Conservation (phyloP, 2,797 vertebrate species). For the Halcyon leucocephala region DNA sequence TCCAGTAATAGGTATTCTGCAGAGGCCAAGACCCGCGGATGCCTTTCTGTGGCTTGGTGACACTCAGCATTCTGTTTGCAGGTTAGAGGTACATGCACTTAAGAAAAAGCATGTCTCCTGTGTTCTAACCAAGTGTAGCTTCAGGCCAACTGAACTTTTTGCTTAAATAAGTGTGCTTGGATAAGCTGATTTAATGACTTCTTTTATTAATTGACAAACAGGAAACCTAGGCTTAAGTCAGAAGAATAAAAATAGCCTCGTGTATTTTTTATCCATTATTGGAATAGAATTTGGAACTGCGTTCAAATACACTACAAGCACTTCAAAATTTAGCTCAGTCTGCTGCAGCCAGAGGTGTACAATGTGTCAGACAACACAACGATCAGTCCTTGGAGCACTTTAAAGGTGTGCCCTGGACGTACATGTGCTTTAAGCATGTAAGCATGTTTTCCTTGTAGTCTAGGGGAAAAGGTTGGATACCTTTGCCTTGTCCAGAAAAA, state of each 20-base stretch:
- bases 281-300: background rate
- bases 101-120: background rate
- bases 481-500: background rate
- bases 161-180: background rate
- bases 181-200: background rate
- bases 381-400: background rate
- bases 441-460: background rate
- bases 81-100: accelerated
- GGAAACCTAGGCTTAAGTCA: background rate
- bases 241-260: background rate
- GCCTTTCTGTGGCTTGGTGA: background rate
- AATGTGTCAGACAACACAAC: background rate
- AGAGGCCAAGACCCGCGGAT: background rate
- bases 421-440: accelerated
- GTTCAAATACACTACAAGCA: background rate
- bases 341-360: background rate
- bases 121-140: background rate
- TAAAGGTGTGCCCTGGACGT: background rate
- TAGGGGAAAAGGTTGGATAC: background rate
- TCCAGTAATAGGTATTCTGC: background rate
- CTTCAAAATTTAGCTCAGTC: background rate
- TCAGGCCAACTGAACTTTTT: background rate
- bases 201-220: background rate
- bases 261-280: background rate
- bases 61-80: background rate